These are phyloP conservation scores for Eretmochelys imbricata DNA, from an alignment of 2,113 vertebrate genomes.

Conservation along the genomic window DNA sequence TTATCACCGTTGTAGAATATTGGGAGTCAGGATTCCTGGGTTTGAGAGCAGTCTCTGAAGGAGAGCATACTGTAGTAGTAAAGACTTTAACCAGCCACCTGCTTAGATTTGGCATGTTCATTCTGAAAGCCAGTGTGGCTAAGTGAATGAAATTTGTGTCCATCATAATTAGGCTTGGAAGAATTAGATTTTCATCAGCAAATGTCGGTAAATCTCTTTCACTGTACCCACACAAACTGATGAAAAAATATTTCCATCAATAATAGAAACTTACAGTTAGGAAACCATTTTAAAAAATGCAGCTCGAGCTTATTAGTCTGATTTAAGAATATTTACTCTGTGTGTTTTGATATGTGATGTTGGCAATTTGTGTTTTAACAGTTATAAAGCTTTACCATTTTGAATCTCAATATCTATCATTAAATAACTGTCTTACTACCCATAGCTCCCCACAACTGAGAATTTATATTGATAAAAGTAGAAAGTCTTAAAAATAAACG, in stretches of 20 bases:
- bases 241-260: neutral
- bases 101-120: neutral
- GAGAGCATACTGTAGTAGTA: neutral
- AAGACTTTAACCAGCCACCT: neutral
- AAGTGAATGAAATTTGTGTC: neutral
- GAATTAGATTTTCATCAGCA: neutral
- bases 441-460: neutral
- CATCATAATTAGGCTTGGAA: neutral
- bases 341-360: neutral
- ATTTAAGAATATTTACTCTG: neutral
- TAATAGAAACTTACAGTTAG: neutral
- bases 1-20: neutral
- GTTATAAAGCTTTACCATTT: neutral
- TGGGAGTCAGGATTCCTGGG: neutral
- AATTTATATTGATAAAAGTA: neutral
- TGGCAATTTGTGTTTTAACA: neutral
- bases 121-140: neutral
- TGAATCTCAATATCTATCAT: neutral
- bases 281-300: neutral
- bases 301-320: neutral
- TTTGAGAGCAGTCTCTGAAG: neutral
- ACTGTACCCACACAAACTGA: neutral
- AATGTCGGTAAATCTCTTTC: neutral
- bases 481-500: neutral
- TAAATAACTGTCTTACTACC: neutral